Conservation (phyloP, 2,888 invertebrate species). For the Orthosia incerta region DNA sequence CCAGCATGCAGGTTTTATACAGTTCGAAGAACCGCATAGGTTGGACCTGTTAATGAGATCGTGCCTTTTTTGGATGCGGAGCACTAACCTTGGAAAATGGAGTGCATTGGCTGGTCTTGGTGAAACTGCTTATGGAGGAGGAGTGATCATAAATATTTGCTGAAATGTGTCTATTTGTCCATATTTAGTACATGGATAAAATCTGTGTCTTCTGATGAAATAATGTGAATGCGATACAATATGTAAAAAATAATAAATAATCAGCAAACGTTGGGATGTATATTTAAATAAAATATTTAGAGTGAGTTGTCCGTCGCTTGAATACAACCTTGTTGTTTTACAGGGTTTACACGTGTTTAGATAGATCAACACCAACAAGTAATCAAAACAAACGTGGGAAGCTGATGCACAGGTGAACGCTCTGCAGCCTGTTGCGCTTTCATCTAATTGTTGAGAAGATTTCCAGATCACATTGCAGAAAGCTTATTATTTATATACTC, state of each 20-base stretch:
- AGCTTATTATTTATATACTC: conserved; percentile 77
- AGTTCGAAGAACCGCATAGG: conserved; percentile 22
- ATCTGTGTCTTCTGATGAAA: too few species aligned
- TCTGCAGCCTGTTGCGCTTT: conserved; percentile 71
- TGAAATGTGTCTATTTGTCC: too few species aligned
- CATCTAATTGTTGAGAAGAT: conserved; percentile 77
- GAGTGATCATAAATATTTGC: too few species aligned
- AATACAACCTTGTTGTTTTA: neutral
- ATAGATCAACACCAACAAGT: conserved; percentile 15
- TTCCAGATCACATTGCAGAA: conserved; percentile 78
- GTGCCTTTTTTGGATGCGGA: conserved; percentile 12
- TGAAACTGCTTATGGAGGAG: neutral
- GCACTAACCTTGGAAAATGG: conserved; percentile 10
- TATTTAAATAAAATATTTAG: too few species aligned
- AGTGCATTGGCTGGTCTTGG: neutral
- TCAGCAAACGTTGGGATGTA: too few species aligned
- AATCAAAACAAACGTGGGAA: conserved; percentile 67
- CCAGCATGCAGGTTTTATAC: conserved; percentile 10
- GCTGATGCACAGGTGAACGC: conserved; percentile 53
- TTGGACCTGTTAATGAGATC: conserved; percentile 34
- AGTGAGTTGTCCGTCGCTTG: too few species aligned
- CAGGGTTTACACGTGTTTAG: neutral
- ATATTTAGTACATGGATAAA: too few species aligned
- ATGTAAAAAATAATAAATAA: too few species aligned
- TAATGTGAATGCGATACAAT: too few species aligned